Percentiles rank a stretch among this genome's conserved stretches.
Conservation (phyloP, 1,140 invertebrate genomes). For the Cyclargus thomasi region DNA sequence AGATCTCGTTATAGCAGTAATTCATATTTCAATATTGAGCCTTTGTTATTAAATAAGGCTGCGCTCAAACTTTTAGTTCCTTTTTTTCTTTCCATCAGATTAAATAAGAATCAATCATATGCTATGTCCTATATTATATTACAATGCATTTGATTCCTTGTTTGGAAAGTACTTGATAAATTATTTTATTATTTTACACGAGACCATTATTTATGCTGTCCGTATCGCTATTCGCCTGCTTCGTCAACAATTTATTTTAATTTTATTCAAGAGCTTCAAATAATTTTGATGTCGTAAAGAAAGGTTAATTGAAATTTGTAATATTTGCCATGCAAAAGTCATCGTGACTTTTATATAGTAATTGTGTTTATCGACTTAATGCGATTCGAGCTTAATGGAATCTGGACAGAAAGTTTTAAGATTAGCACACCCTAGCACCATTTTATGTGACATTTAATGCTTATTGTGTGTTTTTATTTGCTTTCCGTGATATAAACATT, state of each 20-base stretch:
- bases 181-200: too few relatives aligned
- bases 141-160: too few relatives aligned
- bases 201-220: too few relatives aligned
- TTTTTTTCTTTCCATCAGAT: too few relatives aligned
- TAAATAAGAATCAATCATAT: too few relatives aligned
- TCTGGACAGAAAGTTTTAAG: not conserved
- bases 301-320: not conserved
- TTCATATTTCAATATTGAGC: not conserved
- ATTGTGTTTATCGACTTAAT: not conserved
- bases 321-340: not conserved
- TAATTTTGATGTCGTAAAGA: not conserved
- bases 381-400: constrained; percentile 9
- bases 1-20: not conserved
- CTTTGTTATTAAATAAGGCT: not conserved
- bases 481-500: not conserved
- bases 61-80: not conserved
- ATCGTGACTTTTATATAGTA: not conserved
- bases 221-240: too few relatives aligned
- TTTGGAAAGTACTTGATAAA: too few relatives aligned
- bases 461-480: not conserved
- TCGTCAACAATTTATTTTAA: not conserved
- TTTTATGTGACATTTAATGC: not conserved
- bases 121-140: too few relatives aligned
- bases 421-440: not conserved
- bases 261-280: not conserved